Base-by-base conservation (phyloP, 2,113 vertebrate genomes). In the Colistium nudipinnis region DNA sequence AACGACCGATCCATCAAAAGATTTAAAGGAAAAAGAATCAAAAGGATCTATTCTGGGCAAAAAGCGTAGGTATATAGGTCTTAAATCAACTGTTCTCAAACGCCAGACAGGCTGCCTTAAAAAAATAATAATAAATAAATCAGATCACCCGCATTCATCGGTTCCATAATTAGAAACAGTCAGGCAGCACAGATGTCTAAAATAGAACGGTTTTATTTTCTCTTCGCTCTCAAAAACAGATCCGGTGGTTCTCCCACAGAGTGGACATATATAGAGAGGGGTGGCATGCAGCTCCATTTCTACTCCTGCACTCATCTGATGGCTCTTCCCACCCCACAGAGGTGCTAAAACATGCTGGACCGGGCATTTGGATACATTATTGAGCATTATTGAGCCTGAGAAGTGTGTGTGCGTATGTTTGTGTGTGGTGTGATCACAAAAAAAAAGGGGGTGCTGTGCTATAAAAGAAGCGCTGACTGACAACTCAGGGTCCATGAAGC, bases 31-130 rank as follows among this genome's bases (percentile, higher is more conserved):
- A n/a, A n/a, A n/a, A n/a, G n/a, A n/a, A n/a, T n/a, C n/a, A 22
- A 31, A 47, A 47, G 1, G 20, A 62, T 72, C 80, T 89, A 86
- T 90, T 88, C 78, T 86, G 44, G 74, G 74, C 35, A 11, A 72
- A 57, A 57, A 69, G 61, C 30, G 39, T 7, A 69, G 66, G 44
- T 72, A 76, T 72, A 76, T 38, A 3, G 55, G 75, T 62, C 52
- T 59, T 27, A 82, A 78, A 76, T 67, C 69, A 81, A 76, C 51
- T 28, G 45, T n/a, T n/a, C n/a, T 66, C 48, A 84, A 68, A 80
- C 59, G 53, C 31, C 2, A 28, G 43, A 47, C 31, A 65, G 5
- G 39, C 41, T 57, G 53, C 41, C 43, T 63, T 27, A 59, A 55
- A 39, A 35, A 55, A n/a, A 17, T 9, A 30, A 54, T 51, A 28